Evolutionary conservation across 2,797 vertebrate species (phyloP), one percentile per base, ranked within the genome.

Genomic region (Triplophysa bombifrons): DNA sequence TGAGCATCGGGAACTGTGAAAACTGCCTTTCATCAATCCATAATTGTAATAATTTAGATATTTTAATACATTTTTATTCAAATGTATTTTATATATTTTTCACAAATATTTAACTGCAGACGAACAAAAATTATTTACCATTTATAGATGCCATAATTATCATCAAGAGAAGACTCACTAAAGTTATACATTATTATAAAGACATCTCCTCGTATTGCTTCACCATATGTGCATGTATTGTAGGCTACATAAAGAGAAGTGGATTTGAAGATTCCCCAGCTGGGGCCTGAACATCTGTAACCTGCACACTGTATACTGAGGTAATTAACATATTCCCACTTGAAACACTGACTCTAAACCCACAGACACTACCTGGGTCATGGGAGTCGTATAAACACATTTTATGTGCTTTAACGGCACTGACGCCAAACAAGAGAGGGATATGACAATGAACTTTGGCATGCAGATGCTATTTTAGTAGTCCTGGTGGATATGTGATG

Each of bases 241-340:
- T 63, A n/a, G n/a, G n/a, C n/a, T n/a, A 51, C 61, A 78, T 20
- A 71, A 66, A 72, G 67, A 19, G 56, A 73, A 73, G 41, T 63
- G 56, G 41, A 73, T 22, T 20, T 71, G 74, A 76, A 79, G 58
- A 30, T 64, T 80, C 46, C 82, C 82, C 84, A 83, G 72, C 56
- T 83, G 84, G 81, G 79, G 79, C 22, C 22, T 51, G 72, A 85
- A 83, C 84, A 85, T 82, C 82, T 85, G 84, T 79, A 81, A 79
- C 79, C 76, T 73, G 72, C 41, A 41, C 50, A 63, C 60, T 78
- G 72, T 73, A 70, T 75, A 74, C 81, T 72, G 44, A 60, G 63
- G 56, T 83, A 82, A 85, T 85, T 80, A 83, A 50, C 65, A 83
- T 69, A 74, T 74, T 74, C 76, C 80, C 76, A 70, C 64, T 50